Base-by-base conservation (phyloP, 2,888 invertebrate genomes). In the Athetis lepigone region DNA sequence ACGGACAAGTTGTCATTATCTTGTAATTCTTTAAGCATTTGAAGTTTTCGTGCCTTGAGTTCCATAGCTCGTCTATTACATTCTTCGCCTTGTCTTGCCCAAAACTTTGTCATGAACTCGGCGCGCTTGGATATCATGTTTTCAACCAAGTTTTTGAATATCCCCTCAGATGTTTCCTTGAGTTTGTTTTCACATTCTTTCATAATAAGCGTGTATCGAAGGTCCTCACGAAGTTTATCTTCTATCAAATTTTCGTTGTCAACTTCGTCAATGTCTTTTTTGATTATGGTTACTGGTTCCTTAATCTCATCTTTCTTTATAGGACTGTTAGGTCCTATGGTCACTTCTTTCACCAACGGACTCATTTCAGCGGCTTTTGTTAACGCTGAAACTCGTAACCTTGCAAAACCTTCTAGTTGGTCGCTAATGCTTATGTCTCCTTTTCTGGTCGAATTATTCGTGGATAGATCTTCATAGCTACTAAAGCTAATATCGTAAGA, bases 371-470 rank as follows among this genome's bases (percentile, higher is more conserved):
- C 95, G 4, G 96, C 96, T 85, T 96, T 96, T 37, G 92, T 94
- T 23, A 97, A 84, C 5, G 96, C 96, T 3, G 96, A 96, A 63
- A 96, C 90, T 77, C 96, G 95, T 47, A 96, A 85, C 77, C 92
- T 92, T 58, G 94, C 94, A 80, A 96, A 91, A 75, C 89, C 92
- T 3, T 88, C 85, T 21, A 93, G 80, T 49, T 89, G 83, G 50
- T 90, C 90, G 55, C 87, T 88, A 54, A 92, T 80, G 76, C 88
- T 90, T 13, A 88, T 73, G 61, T 91, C 88, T 11, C 83, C 82
- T 71, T 84, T 86, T 67, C 81, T 87, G 25, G 56, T 60, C 33
- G 81, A 75, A 61, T 75, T 85, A 59, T 77, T 80, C 64, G 70
- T 82, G 29, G 79, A 77, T 42, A 82, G 67, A 50, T 87, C 83